These are phyloP conservation scores for Lacerta bilineata DNA, from an alignment of 2,797 vertebrate genomes.

Conservation along the genomic window DNA sequence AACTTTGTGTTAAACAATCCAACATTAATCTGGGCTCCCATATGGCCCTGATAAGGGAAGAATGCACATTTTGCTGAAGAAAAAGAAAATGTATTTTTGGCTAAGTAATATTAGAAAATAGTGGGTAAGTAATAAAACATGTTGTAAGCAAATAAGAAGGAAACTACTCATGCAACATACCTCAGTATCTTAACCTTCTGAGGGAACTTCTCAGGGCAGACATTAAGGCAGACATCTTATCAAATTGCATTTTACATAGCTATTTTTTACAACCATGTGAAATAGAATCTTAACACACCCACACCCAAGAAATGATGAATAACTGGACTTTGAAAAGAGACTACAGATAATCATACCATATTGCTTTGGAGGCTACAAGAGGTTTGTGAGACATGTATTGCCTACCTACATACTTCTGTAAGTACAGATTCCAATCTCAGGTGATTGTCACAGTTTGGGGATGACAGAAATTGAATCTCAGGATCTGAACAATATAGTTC, in stretches of 20 bases:
- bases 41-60: conserved; percentile 18
- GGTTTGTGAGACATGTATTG: neutral
- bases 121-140: neutral
- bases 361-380: neutral
- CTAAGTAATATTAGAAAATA: conserved; percentile 3
- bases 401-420: neutral
- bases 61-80: conserved; percentile 36
- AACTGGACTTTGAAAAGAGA: neutral
- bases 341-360: no score
- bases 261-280: neutral
- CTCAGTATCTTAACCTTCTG: neutral
- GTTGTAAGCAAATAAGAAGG: conserved; percentile 24
- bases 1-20: conserved; percentile 14
- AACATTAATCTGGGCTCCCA: conserved; percentile 31
- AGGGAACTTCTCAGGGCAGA: neutral
- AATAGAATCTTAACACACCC: neutral
- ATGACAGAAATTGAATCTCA: no score
- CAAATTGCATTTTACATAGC: neutral
- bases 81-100: conserved; percentile 12
- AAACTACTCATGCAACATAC: neutral
- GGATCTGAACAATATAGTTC: no score
- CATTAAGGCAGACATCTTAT: neutral
- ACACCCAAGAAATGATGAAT: neutral
- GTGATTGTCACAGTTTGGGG: neutral
- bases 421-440: neutral